Evolutionary conservation across 2,888 invertebrate species (phyloP), one percentile per base, ranked within the genome.

Genomic region (Apodemia hepburni): DNA sequence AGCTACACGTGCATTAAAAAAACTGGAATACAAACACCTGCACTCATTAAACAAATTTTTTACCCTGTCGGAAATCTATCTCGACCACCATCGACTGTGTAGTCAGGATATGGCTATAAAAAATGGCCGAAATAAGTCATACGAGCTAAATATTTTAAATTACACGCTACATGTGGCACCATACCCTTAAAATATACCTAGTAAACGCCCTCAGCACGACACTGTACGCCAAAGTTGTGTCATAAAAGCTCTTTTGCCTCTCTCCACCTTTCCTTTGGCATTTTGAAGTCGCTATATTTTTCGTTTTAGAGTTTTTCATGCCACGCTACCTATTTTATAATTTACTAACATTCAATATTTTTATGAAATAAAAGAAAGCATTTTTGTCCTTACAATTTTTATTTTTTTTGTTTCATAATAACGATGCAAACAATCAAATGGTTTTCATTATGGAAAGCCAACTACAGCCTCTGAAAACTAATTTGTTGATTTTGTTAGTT

Each of bases 171-270:
- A 65, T 78, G 61, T 73, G 68, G 60, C 63, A 64, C 79, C 75
- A 54, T 64, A 72, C 75, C 73, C 22, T 60, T 70, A 69, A 72
- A 75, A 75, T 71, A 71, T 76, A 78, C 76, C 77, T 70, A 80
- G 82, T 79, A 81, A 86, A 82, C 80, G 80, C 75, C 78, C 75
- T 78, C 77, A 78, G 76, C 77, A 74, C 84, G 82, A 82, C 82
- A 81, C 80, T 73, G 82, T 76, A 82, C 81, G 81, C 80, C 78
- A 71, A 88, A 88, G 79, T 87, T 87, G 81, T 77, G 81, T 81
- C 78, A 85, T 86, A 87, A 88, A 89, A 87, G 84, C 85, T 82
- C 86, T 87, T 81, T 84, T 80, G 78, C 79, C 81, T 81, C 51
- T 54, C 80, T 85, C 78, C 81, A 87, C 85, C 85, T 84, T 85